Conservation (phyloP, 1,140 invertebrate genomes). For the Forficula auricularia region DNA sequence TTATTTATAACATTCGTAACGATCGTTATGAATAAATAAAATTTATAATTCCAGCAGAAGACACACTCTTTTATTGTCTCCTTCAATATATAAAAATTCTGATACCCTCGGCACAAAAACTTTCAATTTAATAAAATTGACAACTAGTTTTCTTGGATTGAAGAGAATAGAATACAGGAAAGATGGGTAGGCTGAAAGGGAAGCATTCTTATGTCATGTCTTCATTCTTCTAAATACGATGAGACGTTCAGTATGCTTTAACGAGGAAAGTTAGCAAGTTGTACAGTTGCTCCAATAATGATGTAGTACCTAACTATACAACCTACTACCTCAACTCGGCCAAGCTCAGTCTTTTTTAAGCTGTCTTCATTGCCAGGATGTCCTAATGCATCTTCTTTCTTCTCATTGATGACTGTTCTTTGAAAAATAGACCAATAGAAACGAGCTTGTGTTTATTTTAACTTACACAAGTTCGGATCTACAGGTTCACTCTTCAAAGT, state of each 20-base stretch:
- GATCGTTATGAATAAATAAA: too few species aligned
- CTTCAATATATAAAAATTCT: too few species aligned
- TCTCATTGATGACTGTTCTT: slow-evolving; percentile 1
- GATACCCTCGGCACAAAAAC: too few species aligned
- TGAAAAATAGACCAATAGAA: slow-evolving; percentile 27
- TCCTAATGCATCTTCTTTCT: background rate
- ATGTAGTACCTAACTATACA: slow-evolving; percentile 55
- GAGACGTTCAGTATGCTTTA: slow-evolving; percentile 9
- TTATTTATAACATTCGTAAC: too few species aligned
- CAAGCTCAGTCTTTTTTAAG: slow-evolving; percentile 4
- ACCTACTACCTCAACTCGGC: slow-evolving; percentile 56
- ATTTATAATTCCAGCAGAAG: too few species aligned
- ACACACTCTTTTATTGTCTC: too few species aligned
- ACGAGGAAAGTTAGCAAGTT: slow-evolving; percentile 58
- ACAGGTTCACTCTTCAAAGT: slow-evolving; percentile 22
- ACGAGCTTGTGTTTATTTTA: slow-evolving; percentile 25
- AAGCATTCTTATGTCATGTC: too few species aligned
- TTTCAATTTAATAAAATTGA: too few species aligned
- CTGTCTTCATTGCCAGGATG: background rate
- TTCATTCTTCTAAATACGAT: too few species aligned
- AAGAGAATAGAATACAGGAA: too few species aligned
- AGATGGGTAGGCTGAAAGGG: too few species aligned
- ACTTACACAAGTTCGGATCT: slow-evolving; percentile 31
- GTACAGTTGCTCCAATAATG: slow-evolving; percentile 44
- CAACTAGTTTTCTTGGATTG: too few species aligned